Percentiles rank a stretch among this genome's conserved stretches.
phyloP scores from a whole-genome alignment of 2,113 vertebrate genomes.

The Phrynosoma platyrhinos region DNA sequence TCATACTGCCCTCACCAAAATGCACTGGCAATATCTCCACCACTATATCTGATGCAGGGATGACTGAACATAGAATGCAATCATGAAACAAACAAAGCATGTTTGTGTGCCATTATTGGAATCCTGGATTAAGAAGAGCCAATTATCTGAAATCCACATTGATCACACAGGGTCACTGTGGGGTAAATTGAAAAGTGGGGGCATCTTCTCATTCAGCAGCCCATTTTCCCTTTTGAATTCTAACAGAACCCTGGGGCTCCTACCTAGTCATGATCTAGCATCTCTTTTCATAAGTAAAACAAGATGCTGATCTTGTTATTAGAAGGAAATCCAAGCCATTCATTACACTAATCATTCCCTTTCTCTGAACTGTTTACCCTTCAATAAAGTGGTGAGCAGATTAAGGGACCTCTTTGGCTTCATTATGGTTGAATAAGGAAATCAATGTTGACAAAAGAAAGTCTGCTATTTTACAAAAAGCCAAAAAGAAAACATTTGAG shows the following conservation, averaged over 20 bases:
- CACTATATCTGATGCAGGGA: neutral
- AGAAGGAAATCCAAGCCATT: slow-evolving; percentile 5
- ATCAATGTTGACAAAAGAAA: neutral
- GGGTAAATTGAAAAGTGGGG: neutral
- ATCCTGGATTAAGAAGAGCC: neutral
- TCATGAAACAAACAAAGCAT: neutral
- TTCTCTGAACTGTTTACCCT: slow-evolving; percentile 14
- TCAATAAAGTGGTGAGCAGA: slow-evolving; percentile 25
- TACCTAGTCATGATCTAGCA: neutral
- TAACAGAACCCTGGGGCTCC: neutral
- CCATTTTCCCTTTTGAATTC: neutral
- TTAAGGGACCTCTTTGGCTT: neutral
- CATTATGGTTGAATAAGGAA: slow-evolving; percentile 22
- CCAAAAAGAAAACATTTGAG: neutral
- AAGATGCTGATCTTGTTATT: slow-evolving; percentile 9
- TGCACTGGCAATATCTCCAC: neutral
- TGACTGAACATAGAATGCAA: too few species aligned
- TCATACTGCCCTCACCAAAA: too few species aligned
- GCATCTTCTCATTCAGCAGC: neutral
- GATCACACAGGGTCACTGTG: neutral
- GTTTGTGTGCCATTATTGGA: neutral
- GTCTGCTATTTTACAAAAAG: neutral
- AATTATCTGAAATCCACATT: neutral
- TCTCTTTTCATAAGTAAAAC: neutral
- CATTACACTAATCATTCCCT: neutral